Evolutionary conservation across 2,797 vertebrate species (phyloP).

Genomic region (Thaleichthys pacificus): DNA sequence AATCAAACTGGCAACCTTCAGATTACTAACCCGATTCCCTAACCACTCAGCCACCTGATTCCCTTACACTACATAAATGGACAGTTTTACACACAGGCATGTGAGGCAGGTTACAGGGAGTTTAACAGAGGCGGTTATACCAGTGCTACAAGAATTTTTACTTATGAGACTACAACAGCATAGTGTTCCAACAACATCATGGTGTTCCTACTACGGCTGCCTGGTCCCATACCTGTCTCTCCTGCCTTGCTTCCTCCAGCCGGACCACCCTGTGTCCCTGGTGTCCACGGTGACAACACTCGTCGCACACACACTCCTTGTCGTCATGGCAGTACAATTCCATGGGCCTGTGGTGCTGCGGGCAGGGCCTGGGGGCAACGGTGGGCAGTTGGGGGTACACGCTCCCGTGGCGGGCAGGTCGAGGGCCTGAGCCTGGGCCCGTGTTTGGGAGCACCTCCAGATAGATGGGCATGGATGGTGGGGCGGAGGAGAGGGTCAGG

Average conservation of each 20-base stretch:
- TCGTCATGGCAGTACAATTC: slow-evolving; percentile 74
- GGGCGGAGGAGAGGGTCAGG: slow-evolving; percentile 28
- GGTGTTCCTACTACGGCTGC: background rate
- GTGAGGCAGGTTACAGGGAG: too few relatives aligned
- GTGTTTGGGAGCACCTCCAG: slow-evolving; percentile 46
- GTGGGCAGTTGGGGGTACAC: slow-evolving; percentile 70
- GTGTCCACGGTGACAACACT: slow-evolving; percentile 70
- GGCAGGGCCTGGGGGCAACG: slow-evolving; percentile 52
- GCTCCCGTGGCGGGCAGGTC: slow-evolving; percentile 29
- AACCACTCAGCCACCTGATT: too few relatives aligned
- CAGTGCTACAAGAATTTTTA: slow-evolving; percentile 36
- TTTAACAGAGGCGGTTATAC: too few relatives aligned
- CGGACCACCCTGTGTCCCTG: slow-evolving; percentile 66
- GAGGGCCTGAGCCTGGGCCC: background rate
- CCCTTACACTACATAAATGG: too few relatives aligned
- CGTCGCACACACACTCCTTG: slow-evolving; percentile 66
- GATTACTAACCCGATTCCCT: too few relatives aligned
- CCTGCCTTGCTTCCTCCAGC: slow-evolving; percentile 59
- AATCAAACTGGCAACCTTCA: too few relatives aligned
- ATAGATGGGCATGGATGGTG: slow-evolving; percentile 52
- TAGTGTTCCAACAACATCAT: background rate
- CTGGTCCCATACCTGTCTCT: slow-evolving; percentile 64
- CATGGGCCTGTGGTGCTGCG: slow-evolving; percentile 63
- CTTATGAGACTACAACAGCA: slow-evolving; percentile 59
- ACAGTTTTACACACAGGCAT: too few relatives aligned